These are phyloP conservation scores for Baryphthengus martii DNA, from an alignment of 2,113 vertebrate genomes.

Conservation along the genomic window DNA sequence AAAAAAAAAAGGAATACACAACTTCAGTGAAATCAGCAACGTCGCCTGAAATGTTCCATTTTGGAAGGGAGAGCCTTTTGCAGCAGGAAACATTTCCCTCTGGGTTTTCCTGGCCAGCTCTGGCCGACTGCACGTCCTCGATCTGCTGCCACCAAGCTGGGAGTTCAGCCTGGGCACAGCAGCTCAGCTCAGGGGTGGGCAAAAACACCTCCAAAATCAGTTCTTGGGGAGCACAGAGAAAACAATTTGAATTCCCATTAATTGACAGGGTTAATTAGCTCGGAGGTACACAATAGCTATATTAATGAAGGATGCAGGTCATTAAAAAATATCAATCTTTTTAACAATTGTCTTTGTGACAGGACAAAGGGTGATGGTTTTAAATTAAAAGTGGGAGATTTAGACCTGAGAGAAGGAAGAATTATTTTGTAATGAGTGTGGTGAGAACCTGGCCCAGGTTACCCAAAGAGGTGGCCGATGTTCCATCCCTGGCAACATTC, in stretches of 20 bases:
- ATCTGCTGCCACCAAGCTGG: fast-evolving
- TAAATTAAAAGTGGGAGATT: neutral
- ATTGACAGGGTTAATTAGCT: neutral
- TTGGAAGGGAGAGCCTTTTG: neutral
- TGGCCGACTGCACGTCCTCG: neutral
- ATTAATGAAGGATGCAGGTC: neutral
- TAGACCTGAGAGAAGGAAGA: neutral
- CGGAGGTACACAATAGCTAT: neutral
- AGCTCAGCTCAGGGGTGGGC: neutral
- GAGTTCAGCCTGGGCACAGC: neutral
- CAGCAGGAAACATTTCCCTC: conserved; percentile 27
- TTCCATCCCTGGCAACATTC: neutral
- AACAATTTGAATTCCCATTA: neutral
- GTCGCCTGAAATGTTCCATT: conserved; percentile 13
- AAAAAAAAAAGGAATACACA: neutral
- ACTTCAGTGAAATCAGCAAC: neutral
- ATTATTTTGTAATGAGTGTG: neutral
- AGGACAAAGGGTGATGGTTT: neutral
- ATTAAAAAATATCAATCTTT: neutral
- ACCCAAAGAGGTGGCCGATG: neutral
- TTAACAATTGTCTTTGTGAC: neutral
- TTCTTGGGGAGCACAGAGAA: neutral
- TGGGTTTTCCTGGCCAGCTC: neutral
- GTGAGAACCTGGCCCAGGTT: neutral
- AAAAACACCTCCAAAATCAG: neutral